Conservation (phyloP, 2,113 vertebrate genomes). For the Hemibagrus wyckioides region DNA sequence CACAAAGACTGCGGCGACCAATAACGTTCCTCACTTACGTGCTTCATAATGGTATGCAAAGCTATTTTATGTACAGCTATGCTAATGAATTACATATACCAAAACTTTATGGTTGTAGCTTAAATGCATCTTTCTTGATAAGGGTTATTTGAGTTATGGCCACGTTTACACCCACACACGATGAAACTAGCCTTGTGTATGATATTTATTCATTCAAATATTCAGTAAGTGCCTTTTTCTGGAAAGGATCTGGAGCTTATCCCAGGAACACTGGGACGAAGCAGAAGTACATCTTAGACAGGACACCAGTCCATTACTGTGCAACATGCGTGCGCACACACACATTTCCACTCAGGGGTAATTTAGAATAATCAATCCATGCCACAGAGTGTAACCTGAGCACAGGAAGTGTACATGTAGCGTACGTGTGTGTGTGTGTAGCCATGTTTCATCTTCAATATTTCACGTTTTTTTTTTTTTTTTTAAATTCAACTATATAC, state of each 20-base stretch:
- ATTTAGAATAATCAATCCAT: background rate
- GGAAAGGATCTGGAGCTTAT: background rate
- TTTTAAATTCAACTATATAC: background rate
- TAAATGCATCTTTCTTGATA: background rate
- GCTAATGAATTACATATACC: background rate
- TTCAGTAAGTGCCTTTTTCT: background rate
- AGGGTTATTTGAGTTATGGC: background rate
- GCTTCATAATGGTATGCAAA: background rate
- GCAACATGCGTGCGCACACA: background rate
- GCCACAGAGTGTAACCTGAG: background rate
- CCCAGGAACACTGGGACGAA: background rate
- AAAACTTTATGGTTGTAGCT: background rate
- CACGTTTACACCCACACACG: background rate
- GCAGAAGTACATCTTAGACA: background rate
- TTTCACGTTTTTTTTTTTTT: background rate
- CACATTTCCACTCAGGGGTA: background rate
- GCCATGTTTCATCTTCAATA: background rate
- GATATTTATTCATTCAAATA: background rate
- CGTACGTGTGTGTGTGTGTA: background rate
- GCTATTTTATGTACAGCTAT: background rate
- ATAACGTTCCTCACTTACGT: too few species aligned
- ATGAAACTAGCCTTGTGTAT: background rate
- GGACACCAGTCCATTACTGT: background rate
- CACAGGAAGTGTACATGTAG: background rate
- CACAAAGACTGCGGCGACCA: background rate